Conservation (phyloP, 2,113 vertebrate species). For the Caranx melampygus region DNA sequence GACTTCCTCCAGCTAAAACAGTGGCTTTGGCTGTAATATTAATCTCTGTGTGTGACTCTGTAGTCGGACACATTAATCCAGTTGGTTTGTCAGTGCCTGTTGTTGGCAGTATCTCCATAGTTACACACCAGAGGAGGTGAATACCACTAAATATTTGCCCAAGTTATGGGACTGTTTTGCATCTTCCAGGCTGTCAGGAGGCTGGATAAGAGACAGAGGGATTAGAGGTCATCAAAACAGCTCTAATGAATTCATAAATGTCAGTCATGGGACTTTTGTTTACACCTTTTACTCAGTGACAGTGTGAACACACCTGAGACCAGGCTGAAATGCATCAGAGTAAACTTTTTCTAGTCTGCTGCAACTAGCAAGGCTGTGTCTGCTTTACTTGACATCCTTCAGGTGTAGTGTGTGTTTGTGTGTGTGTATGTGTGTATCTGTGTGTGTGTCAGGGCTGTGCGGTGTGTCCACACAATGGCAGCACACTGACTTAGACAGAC, state of each 20-base stretch:
- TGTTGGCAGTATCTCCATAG: too few relatives aligned
- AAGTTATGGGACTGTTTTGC: background rate
- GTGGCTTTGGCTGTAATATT: too few relatives aligned
- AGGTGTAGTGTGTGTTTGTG: conserved; percentile 14
- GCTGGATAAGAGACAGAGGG: background rate
- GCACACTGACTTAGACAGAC: conserved; percentile 43
- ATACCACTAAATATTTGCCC: background rate
- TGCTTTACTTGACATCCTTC: conserved; percentile 39
- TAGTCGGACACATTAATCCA: too few relatives aligned
- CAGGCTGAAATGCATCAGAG: conserved; percentile 4
- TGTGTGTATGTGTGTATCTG: conserved; percentile 24
- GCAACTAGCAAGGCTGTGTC: background rate
- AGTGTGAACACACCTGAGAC: background rate
- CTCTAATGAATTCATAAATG: background rate
- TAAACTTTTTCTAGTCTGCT: conserved; percentile 28
- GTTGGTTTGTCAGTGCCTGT: too few relatives aligned
- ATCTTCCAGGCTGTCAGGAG: background rate
- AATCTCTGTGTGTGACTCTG: too few relatives aligned
- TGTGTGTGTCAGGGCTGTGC: conserved; percentile 29
- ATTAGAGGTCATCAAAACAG: conserved; percentile 1
- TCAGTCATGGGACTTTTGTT: background rate
- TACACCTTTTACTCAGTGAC: background rate
- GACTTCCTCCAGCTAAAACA: too few relatives aligned
- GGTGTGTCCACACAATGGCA: conserved; percentile 48
- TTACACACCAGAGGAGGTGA: background rate